A percentile compares a stretch with the other conserved stretches of the same genome.
Evolutionary conservation across 2,113 vertebrate genomes (phyloP).

Genomic region (Sinocyclocheilus maitianheensis): DNA sequence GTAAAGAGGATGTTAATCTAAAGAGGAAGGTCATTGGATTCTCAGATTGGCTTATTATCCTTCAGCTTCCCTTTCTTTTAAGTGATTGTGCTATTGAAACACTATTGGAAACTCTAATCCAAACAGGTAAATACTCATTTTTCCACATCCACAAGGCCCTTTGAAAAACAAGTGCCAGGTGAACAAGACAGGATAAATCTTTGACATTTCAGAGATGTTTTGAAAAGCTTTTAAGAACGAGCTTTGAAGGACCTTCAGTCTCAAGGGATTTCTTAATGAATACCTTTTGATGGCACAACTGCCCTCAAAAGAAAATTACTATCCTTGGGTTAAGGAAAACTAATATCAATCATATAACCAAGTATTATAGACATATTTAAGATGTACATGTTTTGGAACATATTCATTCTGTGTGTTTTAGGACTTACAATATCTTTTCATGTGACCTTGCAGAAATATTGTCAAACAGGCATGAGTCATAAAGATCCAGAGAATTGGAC

Average conservation of each 20-base stretch:
- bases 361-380: background rate
- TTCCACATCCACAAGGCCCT: no score
- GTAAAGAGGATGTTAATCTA: background rate
- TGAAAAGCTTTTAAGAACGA: background rate
- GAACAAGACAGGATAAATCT: background rate
- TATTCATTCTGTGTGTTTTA: background rate
- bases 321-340: constrained; percentile 34
- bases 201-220: background rate
- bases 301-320: constrained; percentile 5
- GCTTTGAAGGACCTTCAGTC: constrained; percentile 10
- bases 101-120: background rate
- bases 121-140: background rate
- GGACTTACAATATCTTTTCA: background rate
- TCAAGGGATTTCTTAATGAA: background rate
- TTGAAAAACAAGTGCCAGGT: background rate
- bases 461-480: background rate
- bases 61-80: background rate
- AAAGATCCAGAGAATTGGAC: background rate
- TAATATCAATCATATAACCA: background rate
- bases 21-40: background rate
- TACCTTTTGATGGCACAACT: constrained; percentile 16
- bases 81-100: background rate
- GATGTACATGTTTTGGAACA: constrained; percentile 15
- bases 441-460: constrained; percentile 5
- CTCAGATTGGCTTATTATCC: background rate